These are phyloP conservation scores for Sminthopsis crassicaudata DNA, from an alignment of 2,113 vertebrate species.

Conservation along the genomic window DNA sequence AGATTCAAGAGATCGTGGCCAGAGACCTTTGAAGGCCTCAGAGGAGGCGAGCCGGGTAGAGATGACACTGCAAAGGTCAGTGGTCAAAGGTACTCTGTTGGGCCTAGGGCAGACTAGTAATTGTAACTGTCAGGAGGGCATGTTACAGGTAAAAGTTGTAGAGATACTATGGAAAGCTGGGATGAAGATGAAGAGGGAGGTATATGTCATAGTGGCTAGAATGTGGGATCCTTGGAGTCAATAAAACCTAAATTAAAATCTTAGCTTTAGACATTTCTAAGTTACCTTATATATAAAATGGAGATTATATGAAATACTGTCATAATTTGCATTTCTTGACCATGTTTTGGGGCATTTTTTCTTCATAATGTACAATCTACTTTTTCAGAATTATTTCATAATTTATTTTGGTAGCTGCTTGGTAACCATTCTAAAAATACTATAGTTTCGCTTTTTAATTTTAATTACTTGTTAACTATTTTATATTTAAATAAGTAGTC, in stretches of 20 bases:
- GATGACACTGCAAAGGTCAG: no score
- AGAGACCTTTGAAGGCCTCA: no score
- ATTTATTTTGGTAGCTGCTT: neutral
- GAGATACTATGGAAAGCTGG: neutral
- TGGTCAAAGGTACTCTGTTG: no score
- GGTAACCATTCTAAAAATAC: neutral
- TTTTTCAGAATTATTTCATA: neutral
- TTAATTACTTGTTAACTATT: neutral
- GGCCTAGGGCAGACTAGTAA: no score
- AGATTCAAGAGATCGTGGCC: no score
- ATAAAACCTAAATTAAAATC: neutral
- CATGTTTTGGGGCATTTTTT: neutral
- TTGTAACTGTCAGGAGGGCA: no score
- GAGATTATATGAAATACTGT: neutral
- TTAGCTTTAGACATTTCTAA: neutral
- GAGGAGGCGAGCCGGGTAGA: no score
- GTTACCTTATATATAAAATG: neutral
- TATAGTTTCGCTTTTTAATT: neutral
- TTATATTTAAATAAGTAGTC: neutral
- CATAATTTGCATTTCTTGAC: neutral
- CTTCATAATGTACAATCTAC: neutral
- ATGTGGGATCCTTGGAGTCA: neutral
- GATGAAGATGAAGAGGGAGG: neutral
- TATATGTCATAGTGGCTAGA: neutral
- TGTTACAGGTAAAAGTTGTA: no score